Evolutionary conservation across 2,797 vertebrate species (phyloP), one percentile per base, ranked within the genome.

Genomic region (Mormyrops boulengeri): DNA sequence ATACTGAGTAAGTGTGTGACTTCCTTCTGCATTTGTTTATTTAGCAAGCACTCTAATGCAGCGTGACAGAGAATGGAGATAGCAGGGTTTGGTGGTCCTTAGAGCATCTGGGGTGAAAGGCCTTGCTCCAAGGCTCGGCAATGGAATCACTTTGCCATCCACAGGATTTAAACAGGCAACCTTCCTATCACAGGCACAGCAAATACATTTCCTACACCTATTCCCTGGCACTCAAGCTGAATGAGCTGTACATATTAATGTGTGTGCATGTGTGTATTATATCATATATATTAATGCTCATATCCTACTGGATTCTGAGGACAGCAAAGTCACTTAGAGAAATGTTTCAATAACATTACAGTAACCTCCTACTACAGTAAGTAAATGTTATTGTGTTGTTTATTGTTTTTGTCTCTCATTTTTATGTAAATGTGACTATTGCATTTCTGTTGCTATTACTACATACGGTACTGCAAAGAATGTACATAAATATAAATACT

Each of bases 1-100:
- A 98, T 98, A 92, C 96, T 98, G 91, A 98, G 97, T 98, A 94
- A 97, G 97, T 96, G 44, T 90, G 87, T 88, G 12, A 26, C 30
- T 26, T 47, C 19, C 4, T 12, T 50, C 22, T 50, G 9, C 4
- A 19, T 30, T 66, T 66, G 22, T 66, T 66, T 30, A 66, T 66
- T 66, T 11, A 26, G 60, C 22, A 26, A 66, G 22, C 1, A 8
- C 22, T 30, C 4, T 30, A 12, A 66, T 30, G 60, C 60, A 66
- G 60, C 2, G 3, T 0, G 60, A 30, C 60, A 30, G 60, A 66
- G 60, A 26, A 66, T 66, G 5, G 60, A 26, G 22, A 3, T 3
- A 66, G 22, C 57, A 22, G 60, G 60, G 60, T 12, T 26, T 30
- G 60, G 8, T 26, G 22, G 22, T 26, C 22, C 22, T 30, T 30